Conservation (phyloP, 1,140 invertebrate genomes). For the Globodera rostochiensis region DNA sequence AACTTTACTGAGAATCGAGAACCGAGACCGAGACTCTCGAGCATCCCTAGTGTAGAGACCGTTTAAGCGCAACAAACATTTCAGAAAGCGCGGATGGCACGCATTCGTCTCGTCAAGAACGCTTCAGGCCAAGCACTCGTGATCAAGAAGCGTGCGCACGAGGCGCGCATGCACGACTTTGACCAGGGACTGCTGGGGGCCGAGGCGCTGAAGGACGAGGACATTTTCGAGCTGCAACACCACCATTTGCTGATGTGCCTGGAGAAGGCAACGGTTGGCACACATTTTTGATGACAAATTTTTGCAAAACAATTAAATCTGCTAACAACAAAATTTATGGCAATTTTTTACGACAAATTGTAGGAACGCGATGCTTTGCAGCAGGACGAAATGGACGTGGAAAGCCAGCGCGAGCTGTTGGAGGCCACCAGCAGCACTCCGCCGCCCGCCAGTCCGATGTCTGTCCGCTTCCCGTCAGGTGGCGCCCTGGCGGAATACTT, state of each 20-base stretch:
- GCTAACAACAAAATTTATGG: background rate
- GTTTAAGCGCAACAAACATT: constrained; percentile 64
- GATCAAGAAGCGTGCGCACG: constrained; percentile 96
- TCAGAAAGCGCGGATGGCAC: constrained; percentile 95
- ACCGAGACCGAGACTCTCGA: too few species aligned
- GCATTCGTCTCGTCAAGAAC: constrained; percentile 96
- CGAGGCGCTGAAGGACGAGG: constrained; percentile 82
- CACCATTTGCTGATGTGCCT: constrained; percentile 95
- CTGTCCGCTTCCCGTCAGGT: background rate
- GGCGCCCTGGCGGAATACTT: background rate
- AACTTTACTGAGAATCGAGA: too few species aligned
- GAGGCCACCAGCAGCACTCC: background rate
- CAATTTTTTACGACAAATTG: background rate
- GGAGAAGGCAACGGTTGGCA: constrained; percentile 85
- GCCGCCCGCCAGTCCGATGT: background rate
- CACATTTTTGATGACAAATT: background rate
- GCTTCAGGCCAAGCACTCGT: constrained; percentile 98
- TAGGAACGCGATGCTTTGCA: background rate
- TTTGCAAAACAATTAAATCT: too few species aligned
- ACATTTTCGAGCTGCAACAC: constrained; percentile 98
- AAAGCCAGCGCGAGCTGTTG: constrained; percentile 16
- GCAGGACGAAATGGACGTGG: constrained; percentile 3
- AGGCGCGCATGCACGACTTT: constrained; percentile 74
- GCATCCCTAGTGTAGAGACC: too few species aligned
- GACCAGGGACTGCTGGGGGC: constrained; percentile 69